Evolutionary conservation across 2,113 vertebrate species (phyloP), one percentile per base, ranked within the genome.

Genomic region (Tapirus terrestris): DNA sequence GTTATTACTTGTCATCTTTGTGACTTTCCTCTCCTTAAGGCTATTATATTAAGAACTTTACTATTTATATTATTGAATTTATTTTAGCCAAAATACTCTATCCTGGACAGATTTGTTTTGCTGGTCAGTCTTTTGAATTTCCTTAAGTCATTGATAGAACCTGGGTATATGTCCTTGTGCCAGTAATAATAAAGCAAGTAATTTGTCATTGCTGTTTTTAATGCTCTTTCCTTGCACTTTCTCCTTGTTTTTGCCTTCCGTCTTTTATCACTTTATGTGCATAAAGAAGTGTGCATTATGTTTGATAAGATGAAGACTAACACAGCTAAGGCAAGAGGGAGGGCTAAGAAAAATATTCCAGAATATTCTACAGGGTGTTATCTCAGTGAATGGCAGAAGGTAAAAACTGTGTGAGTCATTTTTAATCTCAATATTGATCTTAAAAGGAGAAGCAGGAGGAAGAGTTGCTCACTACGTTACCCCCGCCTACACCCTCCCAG

Each of bases 361-460:
- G 84, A 91, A 83, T 91, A 93, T 60, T 80, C 21, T 81, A 2
- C 31, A 61, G 21, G 14, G 20, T 85, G 67, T 93, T 93, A 58
- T 89, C 68, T 96, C 43, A 70, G 48, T 96, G 91, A 94, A 63
- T 88, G 33, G 27, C 87, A 87, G 90, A 94, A 96, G 90, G 75
- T 94, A 63, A 89, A 94, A 94, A 88, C 56, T 29, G 17, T 95
- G 77, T 67, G 85, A 95, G 72, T 90, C 80, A 84, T 94, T 95
- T 92, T 97, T 95, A 96, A 97, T 97, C n/a, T 97, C 61, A 88
- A 60, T 81, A 93, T 36, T 81, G 98, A 8, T 98, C 70, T 96
- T 98, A 87, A 96, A 97, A 99, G 99, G 99, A 99, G 93, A 99
- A 98, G 83, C 99, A 99, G 87, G 99, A 99, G 96, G 99, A 99